These are phyloP conservation scores for Psophia crepitans DNA, from an alignment of 2,113 vertebrate species.

Conservation along the genomic window DNA sequence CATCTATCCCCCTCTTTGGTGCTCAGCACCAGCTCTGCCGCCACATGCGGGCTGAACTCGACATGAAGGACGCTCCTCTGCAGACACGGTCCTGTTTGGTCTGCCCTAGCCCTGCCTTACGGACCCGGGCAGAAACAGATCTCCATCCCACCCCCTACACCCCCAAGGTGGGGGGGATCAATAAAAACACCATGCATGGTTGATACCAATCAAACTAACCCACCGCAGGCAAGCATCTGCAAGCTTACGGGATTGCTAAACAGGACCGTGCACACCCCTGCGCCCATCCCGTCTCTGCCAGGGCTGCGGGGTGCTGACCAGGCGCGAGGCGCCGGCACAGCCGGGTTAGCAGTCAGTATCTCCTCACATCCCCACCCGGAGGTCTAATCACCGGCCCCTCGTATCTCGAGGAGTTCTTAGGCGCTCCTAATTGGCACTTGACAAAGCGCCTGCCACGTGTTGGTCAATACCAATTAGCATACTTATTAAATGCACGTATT, in stretches of 20 bases:
- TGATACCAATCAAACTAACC: accelerated
- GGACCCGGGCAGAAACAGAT: not conserved
- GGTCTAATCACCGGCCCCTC: not conserved
- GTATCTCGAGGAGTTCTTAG: not conserved
- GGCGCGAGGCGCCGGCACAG: not conserved
- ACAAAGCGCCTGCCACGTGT: not conserved
- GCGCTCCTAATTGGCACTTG: slow-evolving; percentile 20
- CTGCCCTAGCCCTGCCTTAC: not conserved
- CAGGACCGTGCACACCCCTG: not conserved
- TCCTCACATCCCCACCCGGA: not conserved
- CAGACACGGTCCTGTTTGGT: accelerated
- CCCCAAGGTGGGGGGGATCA: accelerated
- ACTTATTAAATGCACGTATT: slow-evolving; percentile 4
- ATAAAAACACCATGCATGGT: accelerated
- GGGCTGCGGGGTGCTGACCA: not conserved
- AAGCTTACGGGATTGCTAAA: not conserved
- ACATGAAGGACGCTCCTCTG: not conserved
- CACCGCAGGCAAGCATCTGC: not conserved
- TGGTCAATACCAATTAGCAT: slow-evolving; percentile 68
- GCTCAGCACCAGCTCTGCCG: not conserved
- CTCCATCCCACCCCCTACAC: not conserved
- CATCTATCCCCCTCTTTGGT: not conserved
- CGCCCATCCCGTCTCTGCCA: not conserved
- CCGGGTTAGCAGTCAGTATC: not conserved
- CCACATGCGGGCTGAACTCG: accelerated